A percentile compares a stretch with the other conserved stretches of the same genome.
These are phyloP conservation scores for Diplolepis rosae DNA, from an alignment of 2,888 invertebrate species.

Conservation along the genomic window DNA sequence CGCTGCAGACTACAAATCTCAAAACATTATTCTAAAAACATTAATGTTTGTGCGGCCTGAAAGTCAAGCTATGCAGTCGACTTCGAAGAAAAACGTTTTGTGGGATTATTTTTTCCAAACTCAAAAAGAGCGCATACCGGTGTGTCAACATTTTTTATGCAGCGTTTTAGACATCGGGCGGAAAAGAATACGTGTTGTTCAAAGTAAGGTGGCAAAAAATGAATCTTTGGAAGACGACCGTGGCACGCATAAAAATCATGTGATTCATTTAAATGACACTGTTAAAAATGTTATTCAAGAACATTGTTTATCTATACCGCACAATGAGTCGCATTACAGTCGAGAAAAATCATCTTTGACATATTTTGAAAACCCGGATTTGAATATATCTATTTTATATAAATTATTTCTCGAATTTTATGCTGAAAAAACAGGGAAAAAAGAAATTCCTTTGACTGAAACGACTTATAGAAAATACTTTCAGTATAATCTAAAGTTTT, in stretches of 20 bases:
- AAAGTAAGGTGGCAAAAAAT: not conserved
- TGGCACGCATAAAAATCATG: slow-evolving; percentile 2
- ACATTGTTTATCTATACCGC: no score
- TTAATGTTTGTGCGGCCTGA: not conserved
- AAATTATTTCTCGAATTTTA: no score
- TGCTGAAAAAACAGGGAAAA: slow-evolving; percentile 21
- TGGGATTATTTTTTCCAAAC: not conserved
- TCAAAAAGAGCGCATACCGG: not conserved
- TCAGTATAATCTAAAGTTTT: slow-evolving; percentile 35
- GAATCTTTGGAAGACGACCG: not conserved
- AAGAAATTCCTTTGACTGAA: slow-evolving; percentile 30
- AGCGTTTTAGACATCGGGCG: not conserved
- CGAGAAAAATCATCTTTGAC: slow-evolving; percentile 1
- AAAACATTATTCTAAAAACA: not conserved
- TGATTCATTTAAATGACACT: not conserved
- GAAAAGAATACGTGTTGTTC: not conserved
- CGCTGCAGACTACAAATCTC: slow-evolving; percentile 3
- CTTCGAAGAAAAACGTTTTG: not conserved
- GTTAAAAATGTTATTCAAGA: no score
- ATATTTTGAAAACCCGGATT: slow-evolving; percentile 24
- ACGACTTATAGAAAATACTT: slow-evolving; percentile 39
- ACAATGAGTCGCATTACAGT: slow-evolving; percentile 16
- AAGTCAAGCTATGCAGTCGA: not conserved
- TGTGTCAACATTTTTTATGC: not conserved
- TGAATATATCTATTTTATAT: slow-evolving; percentile 14